Base-by-base conservation (phyloP, 2,113 vertebrate species). In the Otocyon megalotis region DNA sequence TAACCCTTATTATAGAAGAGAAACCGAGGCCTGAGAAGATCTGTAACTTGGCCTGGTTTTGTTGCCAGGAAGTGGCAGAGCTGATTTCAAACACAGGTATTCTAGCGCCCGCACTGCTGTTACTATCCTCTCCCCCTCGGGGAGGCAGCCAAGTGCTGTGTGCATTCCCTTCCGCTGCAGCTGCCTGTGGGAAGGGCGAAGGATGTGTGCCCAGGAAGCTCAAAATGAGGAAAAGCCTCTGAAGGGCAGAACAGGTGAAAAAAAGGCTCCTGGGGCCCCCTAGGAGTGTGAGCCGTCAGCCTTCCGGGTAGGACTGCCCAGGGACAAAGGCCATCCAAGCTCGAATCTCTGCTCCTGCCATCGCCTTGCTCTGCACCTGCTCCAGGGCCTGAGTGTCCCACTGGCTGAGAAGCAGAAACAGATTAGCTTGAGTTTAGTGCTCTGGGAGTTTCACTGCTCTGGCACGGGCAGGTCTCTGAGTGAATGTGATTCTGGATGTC, bases 281-380 rank as follows among this genome's bases (percentile, higher is more conserved):
- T 4, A 0, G 11, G 3, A 2, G 4, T 0, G 10, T 20, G 43
- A 77, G 5, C 7, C 7, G 28, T 30, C 69, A 19, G 69, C 62
- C 30, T 2, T 28, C 0, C 2, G 3, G 60, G 14, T 62, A 50
- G 11, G 12, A 50, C 63, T 15, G 19, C 16, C 90, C 8, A 56
- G 60, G 48, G 67, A 15, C 13, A 58, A 26, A 37, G 50, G 2
- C 32, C 4, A 0, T 2, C n/a, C 8, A 6, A 37, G 32, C 8
- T n/a, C 53, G 8, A 8, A 2, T 4, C 2, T 10, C 65, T 7
- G 6, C 53, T 26, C 8, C 0, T 1, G 1, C 37, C 4, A 1
- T 48, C 60, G 35, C 30, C 81, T n/a, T 1, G 9, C 32, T 85
- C 3, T 43, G 19, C 9, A 17, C 37, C 12, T 43, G n/a, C 30